Base-by-base conservation (phyloP, 2,797 vertebrate species). In the Protosalanx chinensis region DNA sequence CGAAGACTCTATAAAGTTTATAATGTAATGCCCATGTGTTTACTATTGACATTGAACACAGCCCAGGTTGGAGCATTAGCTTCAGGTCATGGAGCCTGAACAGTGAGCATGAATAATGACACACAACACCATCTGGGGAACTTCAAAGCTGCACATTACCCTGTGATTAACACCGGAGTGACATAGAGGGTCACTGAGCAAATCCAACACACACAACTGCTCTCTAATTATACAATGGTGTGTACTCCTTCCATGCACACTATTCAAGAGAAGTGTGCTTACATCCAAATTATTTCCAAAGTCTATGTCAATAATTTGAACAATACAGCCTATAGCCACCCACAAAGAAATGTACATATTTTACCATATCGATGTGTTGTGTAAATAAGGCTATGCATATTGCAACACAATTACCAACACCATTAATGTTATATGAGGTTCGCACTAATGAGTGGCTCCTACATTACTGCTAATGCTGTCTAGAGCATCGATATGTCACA, bases 121-220 rank as follows among this genome's bases (percentile, higher is more conserved):
- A 79, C 79, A 78, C 79, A 76, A 81, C 84, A 80, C 89, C 91
- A 92, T 91, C 90, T 92, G 91, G 87, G 85, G 72, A 86, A 87
- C 89, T 90, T 92, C 86, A 89, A 90, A 91, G 88, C 86, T 81
- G 84, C 81, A 83, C 86, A 90, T 91, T 90, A 90, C 86, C 88
- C 81, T 71, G 85, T 89, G 88, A 92, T 91, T 87, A 91, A 89
- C 87, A 89, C 86, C 77, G 83, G 81, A 84, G 88, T 86, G 86
- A 84, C 79, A 83, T 79, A 83, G 76, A 81, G 90, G 90, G 90
- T 89, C 90, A 88, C 80, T 81, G 83, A 87, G 89, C 84, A 87
- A 68, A 85, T 88, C 82, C 73, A 84, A 79, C 82, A 82, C 72
- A 80, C 83, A 79, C 77, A 71, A 68, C 61, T 73, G 76, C 70